Base-by-base conservation (phyloP, 2,113 vertebrate species). In the Phylloscopus trochilus region DNA sequence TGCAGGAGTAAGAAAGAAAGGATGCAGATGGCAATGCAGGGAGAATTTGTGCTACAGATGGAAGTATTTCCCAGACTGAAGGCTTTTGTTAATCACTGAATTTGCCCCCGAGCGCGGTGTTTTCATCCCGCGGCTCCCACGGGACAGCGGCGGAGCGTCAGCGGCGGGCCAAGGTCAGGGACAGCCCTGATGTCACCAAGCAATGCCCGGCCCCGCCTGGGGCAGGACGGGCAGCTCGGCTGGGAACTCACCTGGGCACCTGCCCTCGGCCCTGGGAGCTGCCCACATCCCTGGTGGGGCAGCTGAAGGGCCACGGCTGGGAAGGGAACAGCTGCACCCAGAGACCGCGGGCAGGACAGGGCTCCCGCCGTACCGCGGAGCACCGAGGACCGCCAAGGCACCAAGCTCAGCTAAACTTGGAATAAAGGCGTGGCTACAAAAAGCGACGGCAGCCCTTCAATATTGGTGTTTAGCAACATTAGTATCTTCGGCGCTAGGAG, bases 181-280 rank as follows among this genome's bases (percentile, higher is more conserved):
- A 87, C 96, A 93, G 76, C 72, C 58, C 93, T 20, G 39, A 31
- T 2, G 97, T 92, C 72, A 49, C 97, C 77, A 51, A 93, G 96
- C 96, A 96, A 96, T 91, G 4, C 63, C 70, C 26, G 28, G 96
- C 89, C 89, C 90, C 68, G 92, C 94, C 92, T 69, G 67, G 83
- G 79, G 77, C 46, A 39, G 43, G 87, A 56, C 33, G 58, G 96
- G 95, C 83, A 75, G 77, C 41, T 35, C 1, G 11, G 30, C 58
- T 16, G 67, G 82, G 80, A 58, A 7, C 52, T 35, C 56, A 23
- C 33, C 21, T 21, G 20, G 30, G 18, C 53, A 17, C 47, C 47
- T 6, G 52, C 52, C 28, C 52, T 18, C 10, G 56, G 76, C 10
- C 35, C 22, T 12, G 28, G 66, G 49, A 70, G 75, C n/a, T n/a